These are phyloP conservation scores for Dendronephthya gigantea DNA, from an alignment of 64 coral and sea anemone species.

Conservation along the genomic window DNA sequence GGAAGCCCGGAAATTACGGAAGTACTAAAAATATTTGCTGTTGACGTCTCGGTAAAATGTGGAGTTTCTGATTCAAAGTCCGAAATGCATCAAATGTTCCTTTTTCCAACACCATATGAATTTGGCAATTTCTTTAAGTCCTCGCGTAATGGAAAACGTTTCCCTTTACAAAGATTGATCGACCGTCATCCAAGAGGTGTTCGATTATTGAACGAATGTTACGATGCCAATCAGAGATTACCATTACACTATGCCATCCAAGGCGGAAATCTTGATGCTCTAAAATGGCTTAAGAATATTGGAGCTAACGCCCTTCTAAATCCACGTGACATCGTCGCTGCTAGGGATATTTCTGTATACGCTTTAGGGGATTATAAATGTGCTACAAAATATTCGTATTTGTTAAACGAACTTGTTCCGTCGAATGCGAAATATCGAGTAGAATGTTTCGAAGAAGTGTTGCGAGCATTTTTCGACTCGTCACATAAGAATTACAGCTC, in stretches of 20 bases:
- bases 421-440: not conserved
- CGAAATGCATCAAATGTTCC: conserved; percentile 44
- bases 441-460: conserved; percentile 1
- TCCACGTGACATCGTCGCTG: not conserved
- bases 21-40: not conserved
- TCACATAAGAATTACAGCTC: not conserved
- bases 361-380: not conserved
- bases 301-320: conserved; percentile 2
- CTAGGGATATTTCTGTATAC: conserved; percentile 30
- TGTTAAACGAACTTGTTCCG: not conserved
- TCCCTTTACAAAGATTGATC: not conserved
- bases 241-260: conserved; percentile 42
- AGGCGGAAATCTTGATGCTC: conserved; percentile 36
- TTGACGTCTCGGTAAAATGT: conserved; percentile 35
- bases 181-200: conserved; percentile 18
- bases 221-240: conserved; percentile 43
- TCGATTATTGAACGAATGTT: conserved; percentile 41
- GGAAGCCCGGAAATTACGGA: not conserved
- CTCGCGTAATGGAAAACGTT: not conserved
- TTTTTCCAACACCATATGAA: not conserved
- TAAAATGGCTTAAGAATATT: conserved; percentile 28
- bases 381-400: too few species aligned
- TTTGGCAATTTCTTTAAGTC: conserved; percentile 20
- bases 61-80: conserved; percentile 14
- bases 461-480: conserved; percentile 9